Base-by-base conservation (phyloP, 2,113 vertebrate species). In the Emydura subglobosa region DNA sequence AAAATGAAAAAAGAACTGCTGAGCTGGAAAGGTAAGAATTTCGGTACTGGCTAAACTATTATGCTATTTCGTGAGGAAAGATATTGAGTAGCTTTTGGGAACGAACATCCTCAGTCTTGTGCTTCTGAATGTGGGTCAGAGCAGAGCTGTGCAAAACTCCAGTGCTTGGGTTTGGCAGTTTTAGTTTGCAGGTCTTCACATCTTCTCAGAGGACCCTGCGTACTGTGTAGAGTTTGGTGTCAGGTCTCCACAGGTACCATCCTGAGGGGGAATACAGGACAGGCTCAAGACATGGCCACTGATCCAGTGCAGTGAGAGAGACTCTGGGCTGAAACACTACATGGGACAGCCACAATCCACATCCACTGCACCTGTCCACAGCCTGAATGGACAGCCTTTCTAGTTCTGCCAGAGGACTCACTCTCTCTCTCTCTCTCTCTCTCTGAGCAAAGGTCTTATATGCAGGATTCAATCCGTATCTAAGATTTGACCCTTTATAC, bases 251-350 rank as follows among this genome's bases (percentile, higher is more conserved):
- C 81, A 78, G 80, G 87, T 91, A 91, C 53, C 81, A 85, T 87
- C 94, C 92, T 86, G 83, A 22, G 16, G 65, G 65, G 79, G 95
- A 97, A 95, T 11, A 95, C 89, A 94, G 90, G 87, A 80, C 79
- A 87, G 89, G 25, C 7, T 5, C 25, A 47, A 78, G 21, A 6
- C 7, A 16, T 47, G 25, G 42, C 42, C 72, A 44, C 39, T 78
- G 65, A 72, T 22, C 85, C 90, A 49, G 24, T 0, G 1, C 0
- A 2, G 34, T 59, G 85, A 82, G 88, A 50, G 96, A 80, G 95
- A 42, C n/a, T 79, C 83, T 0, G 29, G 89, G 39, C 88, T 90
- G 34, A 92, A 91, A 6, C 0, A 10, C 94, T 92, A 79, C 83
- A 74, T 1, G 0, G 83, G 81, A 89, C 7, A 74, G 87, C 68